These are phyloP conservation scores for Dallia pectoralis DNA, from an alignment of 2,797 vertebrate species.

Conservation along the genomic window DNA sequence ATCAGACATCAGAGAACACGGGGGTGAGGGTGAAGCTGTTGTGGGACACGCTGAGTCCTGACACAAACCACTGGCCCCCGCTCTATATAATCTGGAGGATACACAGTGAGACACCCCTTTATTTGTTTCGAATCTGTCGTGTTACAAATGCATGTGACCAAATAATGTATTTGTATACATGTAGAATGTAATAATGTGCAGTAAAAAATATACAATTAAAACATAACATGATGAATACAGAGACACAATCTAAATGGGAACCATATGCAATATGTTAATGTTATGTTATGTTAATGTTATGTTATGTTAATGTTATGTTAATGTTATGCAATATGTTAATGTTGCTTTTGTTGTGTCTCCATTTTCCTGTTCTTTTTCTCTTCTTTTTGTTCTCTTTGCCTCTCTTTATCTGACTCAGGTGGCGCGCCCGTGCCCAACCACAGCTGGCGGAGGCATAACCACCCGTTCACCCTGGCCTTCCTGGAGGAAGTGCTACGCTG, in stretches of 20 bases:
- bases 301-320: too few relatives aligned
- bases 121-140: not conserved
- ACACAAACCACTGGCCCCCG: constrained; percentile 84
- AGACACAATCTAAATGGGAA: too few relatives aligned
- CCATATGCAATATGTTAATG: too few relatives aligned
- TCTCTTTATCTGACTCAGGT: constrained; percentile 54
- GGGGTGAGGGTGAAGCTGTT: constrained; percentile 78
- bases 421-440: constrained; percentile 68
- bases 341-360: too few relatives aligned
- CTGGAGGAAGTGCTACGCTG: constrained; percentile 86
- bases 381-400: not conserved
- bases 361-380: not conserved
- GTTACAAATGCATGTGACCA: too few relatives aligned
- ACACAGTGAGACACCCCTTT: constrained; percentile 76
- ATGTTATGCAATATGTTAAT: too few relatives aligned
- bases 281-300: too few relatives aligned
- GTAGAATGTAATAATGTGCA: too few relatives aligned
- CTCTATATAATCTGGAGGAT: constrained; percentile 90
- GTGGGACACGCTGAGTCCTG: constrained; percentile 87
- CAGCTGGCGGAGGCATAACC: constrained; percentile 75
- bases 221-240: too few relatives aligned
- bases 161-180: too few relatives aligned
- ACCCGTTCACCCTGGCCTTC: constrained; percentile 78
- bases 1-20: constrained; percentile 58
- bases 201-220: too few relatives aligned